These are phyloP conservation scores for Coronaproctus castanopsis DNA, from an alignment of 2,888 invertebrate genomes.

Conservation along the genomic window DNA sequence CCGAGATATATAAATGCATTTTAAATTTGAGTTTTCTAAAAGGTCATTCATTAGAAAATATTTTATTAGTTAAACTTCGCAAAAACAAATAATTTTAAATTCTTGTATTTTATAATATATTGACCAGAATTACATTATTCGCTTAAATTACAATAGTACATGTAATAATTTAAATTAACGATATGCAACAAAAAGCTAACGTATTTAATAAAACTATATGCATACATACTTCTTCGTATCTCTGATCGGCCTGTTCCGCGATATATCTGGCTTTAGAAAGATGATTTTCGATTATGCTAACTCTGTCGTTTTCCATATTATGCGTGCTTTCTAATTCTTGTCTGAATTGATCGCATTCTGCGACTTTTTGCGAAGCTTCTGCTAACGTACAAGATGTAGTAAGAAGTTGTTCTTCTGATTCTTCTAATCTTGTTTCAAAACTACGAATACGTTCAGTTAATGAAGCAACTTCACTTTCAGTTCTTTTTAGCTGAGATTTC, in stretches of 20 bases:
- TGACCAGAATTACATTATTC: too few relatives aligned
- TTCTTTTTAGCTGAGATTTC: conserved; percentile 78
- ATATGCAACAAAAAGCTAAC: too few relatives aligned
- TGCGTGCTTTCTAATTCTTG: not conserved
- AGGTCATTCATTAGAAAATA: too few relatives aligned
- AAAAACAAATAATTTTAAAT: too few relatives aligned
- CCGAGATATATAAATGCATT: too few relatives aligned
- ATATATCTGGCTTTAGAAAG: not conserved
- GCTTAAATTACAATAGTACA: too few relatives aligned
- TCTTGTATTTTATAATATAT: too few relatives aligned
- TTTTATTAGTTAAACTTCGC: too few relatives aligned
- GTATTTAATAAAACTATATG: too few relatives aligned
- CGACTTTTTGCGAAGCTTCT: not conserved
- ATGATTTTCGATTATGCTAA: not conserved
- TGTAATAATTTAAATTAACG: too few relatives aligned
- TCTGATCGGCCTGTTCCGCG: not conserved
- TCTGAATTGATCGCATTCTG: not conserved
- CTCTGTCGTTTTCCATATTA: not conserved
- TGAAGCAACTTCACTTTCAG: not conserved
- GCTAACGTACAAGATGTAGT: not conserved
- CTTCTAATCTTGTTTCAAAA: not conserved
- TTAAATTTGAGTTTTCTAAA: too few relatives aligned
- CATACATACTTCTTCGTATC: not conserved
- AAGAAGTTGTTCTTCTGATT: not conserved
- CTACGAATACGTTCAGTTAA: not conserved